Base-by-base conservation (phyloP, 1,140 invertebrate species). In the Drosophila mayri region DNA sequence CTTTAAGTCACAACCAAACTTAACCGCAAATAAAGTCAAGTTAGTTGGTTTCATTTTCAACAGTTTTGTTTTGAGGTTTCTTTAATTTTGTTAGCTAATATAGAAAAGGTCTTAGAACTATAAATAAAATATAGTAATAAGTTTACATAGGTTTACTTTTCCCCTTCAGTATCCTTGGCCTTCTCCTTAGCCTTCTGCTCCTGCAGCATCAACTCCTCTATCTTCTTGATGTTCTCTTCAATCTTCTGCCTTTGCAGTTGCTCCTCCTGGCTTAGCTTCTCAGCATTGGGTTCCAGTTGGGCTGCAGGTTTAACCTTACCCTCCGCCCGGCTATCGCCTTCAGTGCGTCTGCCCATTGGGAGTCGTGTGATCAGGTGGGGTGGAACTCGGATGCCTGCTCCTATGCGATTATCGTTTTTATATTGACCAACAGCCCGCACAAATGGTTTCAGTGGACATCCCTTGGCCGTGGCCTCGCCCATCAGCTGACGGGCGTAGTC, bases 401-500 rank as follows among this genome's bases (percentile, higher is more conserved):
- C 81, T 8, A 90, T 79, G 4, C 78, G 63, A 57, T 90, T 90
- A n/a, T 76, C 67, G 9, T 30, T 65, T 38, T 79, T 90, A 20
- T 90, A 90, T 18, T 90, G 81, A 1, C 62, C 55, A 16, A 90
- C 61, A 0, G 79, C 75, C 0, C 85, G 81, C 1, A 81, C 40
- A 12, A 90, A 84, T 11, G 85, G 85, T 46, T 90, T 81, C 0
- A 90, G 59, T 0, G 85, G 85, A 46, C 86, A 85, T 2, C 64
- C 67, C 25, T 70, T 71, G 20, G 50, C 20, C 0, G n/a, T 50
- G 14, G 85, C 85, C 41, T 79, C 67, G 16, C 37, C 44, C 81
- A 90, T 90, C 25, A 90, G 59, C 38, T 84, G 79, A 5, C 61
- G 71, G 12, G 85, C 85, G 16, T 90, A 90, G 40, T 90, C 78